phyloP scores from a whole-genome alignment of 2,797 vertebrate genomes.

The Acanthurus tractus region DNA sequence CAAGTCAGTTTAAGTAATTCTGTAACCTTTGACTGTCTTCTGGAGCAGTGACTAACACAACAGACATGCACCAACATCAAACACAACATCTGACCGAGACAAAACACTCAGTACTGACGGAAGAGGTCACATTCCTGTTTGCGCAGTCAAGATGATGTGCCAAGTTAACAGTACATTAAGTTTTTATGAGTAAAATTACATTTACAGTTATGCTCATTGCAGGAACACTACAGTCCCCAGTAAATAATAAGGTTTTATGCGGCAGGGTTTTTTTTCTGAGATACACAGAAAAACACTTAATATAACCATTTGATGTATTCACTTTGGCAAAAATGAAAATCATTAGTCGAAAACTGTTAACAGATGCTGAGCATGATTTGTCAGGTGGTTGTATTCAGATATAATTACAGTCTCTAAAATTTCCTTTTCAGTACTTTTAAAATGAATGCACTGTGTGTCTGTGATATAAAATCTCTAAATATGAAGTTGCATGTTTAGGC shows the following conservation, averaged over 20 bases:
- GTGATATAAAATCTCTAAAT: not conserved
- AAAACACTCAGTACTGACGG: constrained; percentile 22
- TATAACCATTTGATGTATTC: not conserved
- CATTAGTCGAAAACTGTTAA: not conserved
- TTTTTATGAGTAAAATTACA: constrained; percentile 26
- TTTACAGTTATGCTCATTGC: constrained; percentile 19
- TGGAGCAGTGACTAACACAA: constrained; percentile 48
- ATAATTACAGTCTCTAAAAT: not conserved
- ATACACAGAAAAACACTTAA: not conserved
- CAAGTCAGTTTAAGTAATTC: constrained; percentile 20
- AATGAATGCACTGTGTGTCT: not conserved
- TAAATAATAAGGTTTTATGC: not conserved
- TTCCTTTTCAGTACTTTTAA: not conserved
- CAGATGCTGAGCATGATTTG: not conserved
- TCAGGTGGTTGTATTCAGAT: not conserved
- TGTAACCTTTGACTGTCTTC: constrained; percentile 38
- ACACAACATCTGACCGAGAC: constrained; percentile 20
- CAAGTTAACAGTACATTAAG: constrained; percentile 13
- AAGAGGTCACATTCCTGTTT: constrained; percentile 45
- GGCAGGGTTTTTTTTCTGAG: not conserved
- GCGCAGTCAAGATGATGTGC: constrained; percentile 29
- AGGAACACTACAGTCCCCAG: constrained; percentile 5
- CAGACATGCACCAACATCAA: constrained; percentile 12
- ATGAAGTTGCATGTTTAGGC: not conserved
- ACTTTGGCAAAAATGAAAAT: not conserved